Evolutionary conservation across 2,888 invertebrate species (phyloP), one percentile per base, ranked within the genome.

Genomic region (Mycalesis mineus): DNA sequence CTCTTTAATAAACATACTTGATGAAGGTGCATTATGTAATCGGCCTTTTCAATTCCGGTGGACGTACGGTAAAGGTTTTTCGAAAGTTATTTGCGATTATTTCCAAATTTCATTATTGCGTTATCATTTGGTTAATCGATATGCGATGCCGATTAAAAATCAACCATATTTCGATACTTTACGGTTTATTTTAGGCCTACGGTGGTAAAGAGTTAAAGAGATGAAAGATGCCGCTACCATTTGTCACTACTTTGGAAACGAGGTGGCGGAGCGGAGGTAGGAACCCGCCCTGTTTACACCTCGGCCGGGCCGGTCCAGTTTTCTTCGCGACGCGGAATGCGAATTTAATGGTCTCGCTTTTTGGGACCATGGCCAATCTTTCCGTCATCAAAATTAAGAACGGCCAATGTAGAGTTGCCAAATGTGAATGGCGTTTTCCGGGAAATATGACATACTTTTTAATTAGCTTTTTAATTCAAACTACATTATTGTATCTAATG

Each of bases 141-240:
- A 31, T 2, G n/a, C 31, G 5, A 13, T 33, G 51, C 37, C 40
- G 33, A 11, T 55, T 55, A 7, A 75, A 65, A 74, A 65, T 44
- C 54, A 45, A 62, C 71, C 33, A 15, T 72, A 65, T 77, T 73
- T 14, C 29, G 2, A 14, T 11, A 15, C 36, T 2, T 48, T 75
- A 78, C 63, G 65, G 78, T 74, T 60, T 61, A 70, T 65, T 69
- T 77, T 83, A 56, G 66, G 45, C 54, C 69, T 71, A 51, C 31
- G 55, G 60, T 58, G 39, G 44, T 55, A 58, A 65, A 65, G 70
- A 68, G 70, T 61, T 63, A 68, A 77, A 72, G 80, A 85, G 86
- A 88, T 88, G 82, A 88, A 88, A 89, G 84, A 78, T 76, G 77
- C 88, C 88, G 88, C 82, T 69, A 78, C 81, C 87, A 88, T 88